Conservation (phyloP, 1,140 invertebrate species). For the Zophobas morio region DNA sequence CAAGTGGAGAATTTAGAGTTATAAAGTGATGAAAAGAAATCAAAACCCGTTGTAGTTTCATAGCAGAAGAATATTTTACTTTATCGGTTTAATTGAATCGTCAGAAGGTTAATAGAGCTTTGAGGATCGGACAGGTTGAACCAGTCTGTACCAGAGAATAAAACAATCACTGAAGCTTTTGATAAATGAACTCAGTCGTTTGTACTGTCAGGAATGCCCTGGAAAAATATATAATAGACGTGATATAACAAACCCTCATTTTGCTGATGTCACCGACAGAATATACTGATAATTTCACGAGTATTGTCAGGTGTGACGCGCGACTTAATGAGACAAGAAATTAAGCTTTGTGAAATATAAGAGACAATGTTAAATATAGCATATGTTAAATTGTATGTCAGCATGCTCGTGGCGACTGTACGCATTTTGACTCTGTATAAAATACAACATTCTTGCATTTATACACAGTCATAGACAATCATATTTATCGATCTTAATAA, state of each 20-base stretch:
- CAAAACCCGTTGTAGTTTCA: conserved; percentile 19
- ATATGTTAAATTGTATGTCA: conserved; percentile 8
- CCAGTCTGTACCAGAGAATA: conserved; percentile 31
- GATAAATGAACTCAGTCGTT: conserved; percentile 43
- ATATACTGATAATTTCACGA: conserved; percentile 7
- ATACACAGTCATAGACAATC: conserved; percentile 66
- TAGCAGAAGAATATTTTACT: conserved; percentile 5
- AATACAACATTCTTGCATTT: conserved; percentile 53
- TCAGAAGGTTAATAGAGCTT: conserved; percentile 38
- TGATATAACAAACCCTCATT: conserved; percentile 37
- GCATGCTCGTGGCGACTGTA: conserved; percentile 53
- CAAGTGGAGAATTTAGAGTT: background rate
- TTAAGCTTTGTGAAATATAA: conserved; percentile 24
- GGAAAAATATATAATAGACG: conserved; percentile 43
- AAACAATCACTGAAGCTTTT: conserved; percentile 46
- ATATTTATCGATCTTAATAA: conserved; percentile 56
- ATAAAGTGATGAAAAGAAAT: conserved; percentile 23
- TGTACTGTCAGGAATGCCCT: conserved; percentile 37
- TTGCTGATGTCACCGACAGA: conserved; percentile 30
- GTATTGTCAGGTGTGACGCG: conserved; percentile 20
- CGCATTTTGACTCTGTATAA: conserved; percentile 54
- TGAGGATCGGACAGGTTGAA: conserved; percentile 26
- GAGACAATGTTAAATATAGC: background rate
- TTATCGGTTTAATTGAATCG: conserved; percentile 34
- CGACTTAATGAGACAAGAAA: conserved; percentile 35